Conservation (phyloP, 2,113 vertebrate genomes). For the Boleophthalmus pectinirostris region DNA sequence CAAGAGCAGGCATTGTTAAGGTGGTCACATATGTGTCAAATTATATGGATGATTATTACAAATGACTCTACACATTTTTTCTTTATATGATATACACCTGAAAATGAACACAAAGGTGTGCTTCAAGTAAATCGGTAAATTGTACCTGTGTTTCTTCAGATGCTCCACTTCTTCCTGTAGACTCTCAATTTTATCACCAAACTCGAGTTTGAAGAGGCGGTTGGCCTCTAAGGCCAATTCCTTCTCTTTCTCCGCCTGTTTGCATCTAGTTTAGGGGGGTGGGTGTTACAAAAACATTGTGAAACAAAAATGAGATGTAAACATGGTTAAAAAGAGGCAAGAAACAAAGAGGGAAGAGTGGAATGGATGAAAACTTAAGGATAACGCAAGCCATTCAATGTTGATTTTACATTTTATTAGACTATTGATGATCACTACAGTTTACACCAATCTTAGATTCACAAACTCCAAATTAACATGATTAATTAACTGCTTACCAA, state of each 20-base stretch:
- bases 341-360: conserved; percentile 47
- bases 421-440: conserved; percentile 84
- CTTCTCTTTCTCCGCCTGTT: conserved; percentile 85
- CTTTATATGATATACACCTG: neutral
- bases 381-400: conserved; percentile 82
- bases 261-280: conserved; percentile 86
- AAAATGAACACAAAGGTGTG: neutral
- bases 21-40: too few relatives aligned
- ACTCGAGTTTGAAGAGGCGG: conserved; percentile 96
- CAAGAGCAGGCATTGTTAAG: too few relatives aligned
- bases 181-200: conserved; percentile 96
- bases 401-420: conserved; percentile 85
- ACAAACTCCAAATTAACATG: conserved; percentile 78
- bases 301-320: conserved; percentile 69
- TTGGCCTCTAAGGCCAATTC: conserved; percentile 89
- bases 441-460: conserved; percentile 91
- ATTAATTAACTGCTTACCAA: conserved; percentile 30
- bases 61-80: too few relatives aligned
- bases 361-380: conserved; percentile 29
- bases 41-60: neutral
- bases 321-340: conserved; percentile 7
- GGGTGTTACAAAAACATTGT: conserved; percentile 88
- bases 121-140: neutral
- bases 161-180: conserved; percentile 90
- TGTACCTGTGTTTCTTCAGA: conserved; percentile 86